Evolutionary conservation across 2,797 vertebrate species (phyloP), one percentile per base, ranked within the genome.

Genomic region (Lophotriccus pileatus): DNA sequence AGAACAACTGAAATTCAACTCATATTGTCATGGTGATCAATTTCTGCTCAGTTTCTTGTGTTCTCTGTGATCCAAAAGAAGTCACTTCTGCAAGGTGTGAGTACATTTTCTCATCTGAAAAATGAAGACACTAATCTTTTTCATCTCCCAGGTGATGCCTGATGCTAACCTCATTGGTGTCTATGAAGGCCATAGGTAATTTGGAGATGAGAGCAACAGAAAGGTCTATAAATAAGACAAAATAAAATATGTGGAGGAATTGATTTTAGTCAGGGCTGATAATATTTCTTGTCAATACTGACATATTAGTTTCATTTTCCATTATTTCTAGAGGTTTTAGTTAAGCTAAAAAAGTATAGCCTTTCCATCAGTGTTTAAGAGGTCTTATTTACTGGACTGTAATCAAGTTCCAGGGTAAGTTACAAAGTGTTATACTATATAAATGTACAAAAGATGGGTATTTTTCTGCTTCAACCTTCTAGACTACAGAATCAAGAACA

Each of bases 261-360:
- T 85, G 53, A 87, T 91, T 96, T 92, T 72, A 83, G 67, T 37
- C 28, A 39, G n/a, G 55, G 18, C 10, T 85, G 68, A 86, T 62
- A 76, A 75, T 84, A 94, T 60, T 91, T 96, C 47, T 90, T 90
- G 75, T 87, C 81, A 92, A 89, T 89, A 89, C 64, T 87, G 46
- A 83, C 52, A n/a, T 60, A 86, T 53, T 80, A 77, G 73, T 81
- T 94, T 85, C 37, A 68, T 91, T 95, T 95, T 84, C 53, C 32
- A 78, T 89, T 89, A 83, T 72, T 85, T 77, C 37, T 86, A 62
- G 50, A 55, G 73, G 37, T 70, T 96, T 92, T 83, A 80, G 39
- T 90, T 77, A 80, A 90, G 22, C 19, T 74, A 77, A 81, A 89
- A 87, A 90, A 62, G 12, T 36, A 74, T 15, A 84, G 25, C 25